Percentiles rank a stretch among this genome's conserved stretches.
These are phyloP conservation scores for Archilochus colubris DNA, from an alignment of 2,113 vertebrate genomes.

Conservation along the genomic window DNA sequence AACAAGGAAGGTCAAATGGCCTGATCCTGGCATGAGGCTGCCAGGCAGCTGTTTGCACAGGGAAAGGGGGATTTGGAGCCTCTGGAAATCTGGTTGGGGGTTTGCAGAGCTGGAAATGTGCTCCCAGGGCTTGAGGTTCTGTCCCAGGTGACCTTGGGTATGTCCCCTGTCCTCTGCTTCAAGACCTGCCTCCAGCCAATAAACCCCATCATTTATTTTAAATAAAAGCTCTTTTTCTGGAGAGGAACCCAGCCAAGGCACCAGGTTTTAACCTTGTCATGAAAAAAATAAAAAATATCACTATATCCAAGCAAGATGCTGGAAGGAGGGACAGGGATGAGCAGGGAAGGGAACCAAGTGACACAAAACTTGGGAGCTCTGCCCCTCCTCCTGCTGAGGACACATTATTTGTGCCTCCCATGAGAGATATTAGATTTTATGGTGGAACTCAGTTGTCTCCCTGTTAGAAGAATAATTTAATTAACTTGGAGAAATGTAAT, in stretches of 20 bases:
- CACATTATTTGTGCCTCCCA: not conserved
- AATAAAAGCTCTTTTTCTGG: not conserved
- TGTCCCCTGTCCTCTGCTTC: fast-evolving
- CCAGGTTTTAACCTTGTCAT: not conserved
- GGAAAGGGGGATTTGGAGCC: not conserved
- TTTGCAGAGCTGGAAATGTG: fast-evolving
- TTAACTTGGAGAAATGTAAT: conserved; percentile 78
- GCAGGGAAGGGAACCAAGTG: not conserved
- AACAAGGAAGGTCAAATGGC: conserved; percentile 57
- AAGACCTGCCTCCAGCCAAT: fast-evolving
- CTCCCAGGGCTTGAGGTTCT: fast-evolving
- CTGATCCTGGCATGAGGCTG: not conserved
- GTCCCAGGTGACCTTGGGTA: not conserved
- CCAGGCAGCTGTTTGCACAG: fast-evolving
- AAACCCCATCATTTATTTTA: not conserved
- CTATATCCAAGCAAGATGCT: fast-evolving
- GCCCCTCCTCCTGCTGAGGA: fast-evolving
- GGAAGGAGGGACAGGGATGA: not conserved
- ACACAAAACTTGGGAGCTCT: fast-evolving
- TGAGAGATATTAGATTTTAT: conserved; percentile 5
- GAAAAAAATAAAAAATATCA: not conserved
- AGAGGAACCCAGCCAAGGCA: not conserved
- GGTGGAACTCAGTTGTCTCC: conserved; percentile 31
- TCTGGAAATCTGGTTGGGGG: not conserved
- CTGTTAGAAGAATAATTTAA: conserved; percentile 73